These are phyloP conservation scores for Albula glossodonta DNA, from an alignment of 2,113 vertebrate genomes.

Conservation along the genomic window DNA sequence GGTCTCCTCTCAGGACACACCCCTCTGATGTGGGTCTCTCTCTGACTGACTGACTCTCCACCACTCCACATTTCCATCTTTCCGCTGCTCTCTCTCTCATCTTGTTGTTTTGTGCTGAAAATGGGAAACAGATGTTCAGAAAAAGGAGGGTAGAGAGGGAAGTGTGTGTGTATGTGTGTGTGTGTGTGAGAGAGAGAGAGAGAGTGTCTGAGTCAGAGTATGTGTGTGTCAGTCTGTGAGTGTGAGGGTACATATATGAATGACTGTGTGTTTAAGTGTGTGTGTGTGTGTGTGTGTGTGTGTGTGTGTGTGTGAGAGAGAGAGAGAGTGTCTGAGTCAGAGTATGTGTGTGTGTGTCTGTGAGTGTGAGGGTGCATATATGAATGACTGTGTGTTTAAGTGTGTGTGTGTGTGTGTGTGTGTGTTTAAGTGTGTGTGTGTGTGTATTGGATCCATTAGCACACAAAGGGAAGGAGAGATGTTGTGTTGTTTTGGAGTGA, in stretches of 20 bases:
- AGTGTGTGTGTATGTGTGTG: not conserved
- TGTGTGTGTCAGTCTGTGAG: no score
- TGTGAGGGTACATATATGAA: no score
- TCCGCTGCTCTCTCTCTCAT: slow-evolving; percentile 41
- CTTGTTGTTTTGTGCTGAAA: slow-evolving; percentile 71
- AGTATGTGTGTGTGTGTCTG: no score
- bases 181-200: not conserved
- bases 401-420: no score
- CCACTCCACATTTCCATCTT: not conserved
- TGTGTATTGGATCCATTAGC: no score
- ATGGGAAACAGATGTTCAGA: slow-evolving; percentile 75
- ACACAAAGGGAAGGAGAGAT: no score
- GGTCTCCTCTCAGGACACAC: not conserved
- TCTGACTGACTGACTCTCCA: not conserved
- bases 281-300: not conserved
- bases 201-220: no score
- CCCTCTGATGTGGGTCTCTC: slow-evolving; percentile 17
- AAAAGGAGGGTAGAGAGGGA: not conserved
- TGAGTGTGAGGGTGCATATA: no score
- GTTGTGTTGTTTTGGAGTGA: not conserved
- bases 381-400: no score
- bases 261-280: not conserved
- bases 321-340: not conserved
- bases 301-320: not conserved
- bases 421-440: no score